A percentile compares a stretch with the other conserved stretches of the same genome.
Evolutionary conservation across 1,140 invertebrate genomes (phyloP).

Genomic region (Chrysoperla carnea): DNA sequence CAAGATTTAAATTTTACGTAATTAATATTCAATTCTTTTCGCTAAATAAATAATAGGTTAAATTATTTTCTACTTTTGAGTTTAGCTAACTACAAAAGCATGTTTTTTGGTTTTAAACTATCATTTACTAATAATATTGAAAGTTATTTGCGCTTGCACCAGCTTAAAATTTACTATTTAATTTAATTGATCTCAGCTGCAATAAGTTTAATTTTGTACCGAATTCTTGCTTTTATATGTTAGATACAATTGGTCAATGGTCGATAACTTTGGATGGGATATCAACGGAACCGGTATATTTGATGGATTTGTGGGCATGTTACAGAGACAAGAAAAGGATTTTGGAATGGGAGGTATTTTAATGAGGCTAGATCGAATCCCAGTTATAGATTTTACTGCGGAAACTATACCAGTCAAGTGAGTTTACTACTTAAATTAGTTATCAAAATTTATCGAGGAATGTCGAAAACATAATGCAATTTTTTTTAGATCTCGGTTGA

Average conservation of each 20-base stretch:
- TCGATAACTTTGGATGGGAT: constrained; percentile 31
- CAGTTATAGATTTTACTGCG: constrained; percentile 26
- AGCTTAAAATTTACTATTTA: too few relatives aligned
- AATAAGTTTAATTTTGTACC: too few relatives aligned
- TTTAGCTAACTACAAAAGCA: neutral
- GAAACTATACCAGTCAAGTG: constrained; percentile 28
- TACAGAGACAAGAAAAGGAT: constrained; percentile 30
- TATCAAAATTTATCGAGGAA: neutral
- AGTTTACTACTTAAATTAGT: neutral
- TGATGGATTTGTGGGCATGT: constrained; percentile 28
- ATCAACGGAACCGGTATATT: constrained; percentile 26
- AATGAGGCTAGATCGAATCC: constrained; percentile 30
- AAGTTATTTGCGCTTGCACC: too few relatives aligned
- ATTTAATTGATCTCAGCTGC: too few relatives aligned
- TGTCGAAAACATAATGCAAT: neutral
- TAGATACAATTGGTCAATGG: constrained; percentile 27
- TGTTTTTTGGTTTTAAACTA: too few relatives aligned
- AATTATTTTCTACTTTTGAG: neutral
- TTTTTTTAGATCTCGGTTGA: constrained; percentile 20
- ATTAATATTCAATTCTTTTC: neutral
- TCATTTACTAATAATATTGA: too few relatives aligned
- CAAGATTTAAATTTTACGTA: constrained; percentile 29
- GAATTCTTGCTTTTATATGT: neutral
- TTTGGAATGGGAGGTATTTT: constrained; percentile 30
- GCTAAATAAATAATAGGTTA: neutral